Percentiles rank a stretch among this genome's conserved stretches.
These are phyloP conservation scores for Eupristina koningsbergeri DNA, from an alignment of 1,140 invertebrate species.

Conservation along the genomic window DNA sequence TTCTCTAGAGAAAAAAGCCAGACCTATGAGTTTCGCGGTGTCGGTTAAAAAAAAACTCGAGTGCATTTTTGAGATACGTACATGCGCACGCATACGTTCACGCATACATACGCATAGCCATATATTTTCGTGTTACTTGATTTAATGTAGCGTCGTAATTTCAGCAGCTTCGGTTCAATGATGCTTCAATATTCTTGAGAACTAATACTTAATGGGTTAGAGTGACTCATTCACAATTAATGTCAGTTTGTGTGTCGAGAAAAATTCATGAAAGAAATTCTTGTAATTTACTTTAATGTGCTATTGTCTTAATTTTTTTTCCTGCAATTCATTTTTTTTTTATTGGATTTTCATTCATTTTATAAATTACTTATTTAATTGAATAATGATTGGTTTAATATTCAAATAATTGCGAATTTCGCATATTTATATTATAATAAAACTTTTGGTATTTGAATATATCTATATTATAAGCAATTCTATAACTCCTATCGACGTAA, in stretches of 20 bases:
- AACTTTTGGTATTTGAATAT: neutral
- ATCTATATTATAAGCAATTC: neutral
- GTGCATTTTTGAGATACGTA: neutral
- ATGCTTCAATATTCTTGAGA: slow-evolving; percentile 15
- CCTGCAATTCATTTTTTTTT: too few species aligned
- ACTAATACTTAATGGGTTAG: slow-evolving; percentile 7
- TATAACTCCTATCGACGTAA: too few species aligned
- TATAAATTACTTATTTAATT: too few species aligned
- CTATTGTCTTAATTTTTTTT: neutral
- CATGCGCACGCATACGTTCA: too few species aligned
- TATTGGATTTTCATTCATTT: neutral
- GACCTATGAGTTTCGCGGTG: neutral
- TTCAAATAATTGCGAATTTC: too few species aligned
- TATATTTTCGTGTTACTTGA: neutral
- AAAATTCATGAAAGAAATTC: slow-evolving; percentile 54
- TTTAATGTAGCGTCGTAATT: slow-evolving; percentile 9
- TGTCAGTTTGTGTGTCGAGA: slow-evolving; percentile 13
- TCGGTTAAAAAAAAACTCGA: slow-evolving; percentile 2
- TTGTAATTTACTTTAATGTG: neutral
- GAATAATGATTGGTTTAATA: too few species aligned
- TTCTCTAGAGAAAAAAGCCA: neutral
- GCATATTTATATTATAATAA: neutral
- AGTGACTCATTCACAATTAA: slow-evolving; percentile 32
- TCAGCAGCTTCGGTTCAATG: slow-evolving; percentile 13
- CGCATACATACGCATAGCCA: too few species aligned